A percentile compares a stretch with the other conserved stretches of the same genome.
phyloP scores from a whole-genome alignment of 64 coral and sea anemone species.

The Stichodactyla helianthus region DNA sequence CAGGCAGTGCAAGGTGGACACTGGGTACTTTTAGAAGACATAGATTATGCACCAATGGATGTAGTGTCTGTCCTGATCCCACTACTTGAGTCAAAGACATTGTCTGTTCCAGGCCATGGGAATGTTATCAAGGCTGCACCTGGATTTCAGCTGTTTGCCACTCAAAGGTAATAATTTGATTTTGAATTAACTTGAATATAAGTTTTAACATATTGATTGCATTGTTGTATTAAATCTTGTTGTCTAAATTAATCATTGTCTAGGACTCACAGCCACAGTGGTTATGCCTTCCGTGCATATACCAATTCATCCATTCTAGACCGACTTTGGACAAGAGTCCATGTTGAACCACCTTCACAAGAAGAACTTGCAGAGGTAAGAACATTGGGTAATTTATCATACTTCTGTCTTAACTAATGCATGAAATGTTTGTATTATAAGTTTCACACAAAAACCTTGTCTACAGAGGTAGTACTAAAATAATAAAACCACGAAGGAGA shows the following conservation, averaged over 20 bases:
- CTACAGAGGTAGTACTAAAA: too few relatives aligned
- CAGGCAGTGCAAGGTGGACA: conserved; percentile 71
- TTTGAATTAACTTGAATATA: too few relatives aligned
- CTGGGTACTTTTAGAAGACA: conserved; percentile 91
- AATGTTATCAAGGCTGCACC: conserved; percentile 77
- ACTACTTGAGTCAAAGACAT: conserved; percentile 68
- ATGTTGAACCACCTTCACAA: conserved; percentile 62
- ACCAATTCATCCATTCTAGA: conserved; percentile 75
- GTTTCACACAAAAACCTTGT: too few relatives aligned
- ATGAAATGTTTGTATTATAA: too few relatives aligned
- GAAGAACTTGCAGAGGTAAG: conserved; percentile 68
- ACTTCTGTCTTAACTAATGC: too few relatives aligned
- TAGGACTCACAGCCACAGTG: conserved; percentile 28
- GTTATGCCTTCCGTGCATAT: conserved; percentile 44
- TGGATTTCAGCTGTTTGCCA: conserved; percentile 94
- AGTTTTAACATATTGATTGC: too few relatives aligned
- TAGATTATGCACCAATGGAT: conserved; percentile 93
- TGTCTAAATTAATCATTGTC: not conserved
- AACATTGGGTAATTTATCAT: not conserved
- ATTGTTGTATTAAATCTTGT: not conserved
- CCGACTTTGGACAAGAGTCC: conserved; percentile 87
- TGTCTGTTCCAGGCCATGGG: conserved; percentile 89
- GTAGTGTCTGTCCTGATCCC: conserved; percentile 88
- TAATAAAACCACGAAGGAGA: too few relatives aligned
- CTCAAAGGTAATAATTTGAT: conserved; percentile 64